These are phyloP conservation scores for Microplitis demolitor DNA, from an alignment of 1,140 invertebrate species.

Conservation along the genomic window DNA sequence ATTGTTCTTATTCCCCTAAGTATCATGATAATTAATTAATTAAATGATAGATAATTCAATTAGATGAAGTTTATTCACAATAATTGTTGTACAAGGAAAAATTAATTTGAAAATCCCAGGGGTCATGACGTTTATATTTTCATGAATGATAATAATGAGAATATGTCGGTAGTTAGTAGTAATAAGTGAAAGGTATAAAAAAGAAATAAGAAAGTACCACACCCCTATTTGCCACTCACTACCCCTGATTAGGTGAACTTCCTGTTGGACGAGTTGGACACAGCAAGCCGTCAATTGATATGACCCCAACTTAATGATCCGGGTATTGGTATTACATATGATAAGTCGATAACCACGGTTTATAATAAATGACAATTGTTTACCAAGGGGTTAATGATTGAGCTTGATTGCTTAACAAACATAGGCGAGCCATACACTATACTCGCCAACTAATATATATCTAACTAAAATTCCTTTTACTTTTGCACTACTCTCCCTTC, in stretches of 20 bases:
- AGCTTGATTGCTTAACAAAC: slow-evolving; percentile 61
- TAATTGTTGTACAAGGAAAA: not conserved
- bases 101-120: not conserved
- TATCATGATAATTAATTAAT: not conserved
- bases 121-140: not conserved
- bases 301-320: not conserved
- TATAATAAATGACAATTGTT: slow-evolving; percentile 7
- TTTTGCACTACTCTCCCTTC: not conserved
- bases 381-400: slow-evolving; percentile 56
- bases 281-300: not conserved
- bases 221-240: slow-evolving; percentile 63
- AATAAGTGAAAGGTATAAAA: not conserved
- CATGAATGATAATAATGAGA: not conserved
- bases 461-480: slow-evolving; percentile 28
- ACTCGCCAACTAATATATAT: not conserved
- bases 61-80: too few relatives aligned
- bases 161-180: not conserved
- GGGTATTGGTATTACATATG: slow-evolving; percentile 5
- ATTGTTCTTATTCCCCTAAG: too few relatives aligned
- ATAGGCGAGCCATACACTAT: slow-evolving; percentile 51
- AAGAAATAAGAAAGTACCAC: slow-evolving; percentile 46
- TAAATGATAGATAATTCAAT: too few relatives aligned
- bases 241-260: slow-evolving; percentile 62
- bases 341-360: not conserved
- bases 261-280: slow-evolving; percentile 47